Base-by-base conservation (phyloP, 1,140 invertebrate species). In the Nomia melanderi region DNA sequence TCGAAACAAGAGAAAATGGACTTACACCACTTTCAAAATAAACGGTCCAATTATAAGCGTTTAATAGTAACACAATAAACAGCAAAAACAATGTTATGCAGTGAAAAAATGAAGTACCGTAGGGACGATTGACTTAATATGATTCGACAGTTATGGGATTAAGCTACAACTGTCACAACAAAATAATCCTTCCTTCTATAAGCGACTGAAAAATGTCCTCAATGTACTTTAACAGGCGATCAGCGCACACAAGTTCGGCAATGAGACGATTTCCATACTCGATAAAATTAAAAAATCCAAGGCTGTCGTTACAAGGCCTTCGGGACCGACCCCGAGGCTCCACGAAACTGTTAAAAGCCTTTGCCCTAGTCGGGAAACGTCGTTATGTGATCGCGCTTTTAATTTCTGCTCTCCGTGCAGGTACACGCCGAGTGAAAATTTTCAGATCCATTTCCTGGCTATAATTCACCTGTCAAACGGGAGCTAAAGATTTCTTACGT, bases 321-420 rank as follows among this genome's bases (percentile, higher is more conserved):
- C 33, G 17, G 25, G 60, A 20, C 44, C 33, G 2, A 1, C 47
- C 7, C 27, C 39, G 4, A 54, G 66, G 56, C 72, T 74, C 33
- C n/a, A 23, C 11, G 60, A 66, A 36, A 65, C 50, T 31, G 72
- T 23, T 66, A 12, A 56, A 74, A 74, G 33, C 66, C 47, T 25
- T 71, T 31, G 7, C 47, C 17, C 47, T 8, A 4, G 2, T n/a
- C 25, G 3, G 17, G 33, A 14, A 17, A 17, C 47, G 41, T 17
- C 12, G 36, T 27, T 66, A 56, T 50, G 72, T 56, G 62, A 56
- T 36, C 27, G 12, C n/a, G 50, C 72, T 8, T 74, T 74, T 74
- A 66, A 74, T 66, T 74, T 54, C 27, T 66, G n/a, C 39, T 54
- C 39, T n/a, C 33, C n/a, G n/a, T n/a, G n/a, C n/a, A n/a, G n/a